These are phyloP conservation scores for Nymphalis polychloros DNA, from an alignment of 2,888 invertebrate species.

Conservation along the genomic window DNA sequence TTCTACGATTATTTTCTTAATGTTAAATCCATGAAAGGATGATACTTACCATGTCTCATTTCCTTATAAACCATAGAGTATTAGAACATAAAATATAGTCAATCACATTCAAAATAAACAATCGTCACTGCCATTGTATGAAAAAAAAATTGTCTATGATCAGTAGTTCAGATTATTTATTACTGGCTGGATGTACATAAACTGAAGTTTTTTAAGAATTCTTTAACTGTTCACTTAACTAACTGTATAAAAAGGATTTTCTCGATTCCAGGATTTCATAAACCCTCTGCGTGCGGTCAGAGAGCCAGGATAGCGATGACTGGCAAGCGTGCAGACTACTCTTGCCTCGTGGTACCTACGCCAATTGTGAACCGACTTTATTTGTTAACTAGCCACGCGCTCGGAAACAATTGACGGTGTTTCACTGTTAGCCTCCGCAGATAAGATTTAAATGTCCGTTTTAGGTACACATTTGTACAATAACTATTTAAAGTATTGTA, in stretches of 20 bases:
- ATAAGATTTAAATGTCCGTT: conserved; percentile 71
- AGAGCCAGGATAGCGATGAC: conserved; percentile 72
- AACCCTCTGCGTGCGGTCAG: conserved; percentile 60
- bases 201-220: conserved; percentile 9
- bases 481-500: conserved; percentile 3
- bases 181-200: neutral
- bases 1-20: neutral
- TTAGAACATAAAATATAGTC: conserved; percentile 12
- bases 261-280: conserved; percentile 37
- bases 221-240: conserved; percentile 21
- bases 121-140: conserved; percentile 22
- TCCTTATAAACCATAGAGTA: conserved; percentile 15
- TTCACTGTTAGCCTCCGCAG: conserved; percentile 64
- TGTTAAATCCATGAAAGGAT: neutral
- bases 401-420: conserved; percentile 77
- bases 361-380: conserved; percentile 78
- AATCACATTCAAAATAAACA: conserved; percentile 31
- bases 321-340: conserved; percentile 60
- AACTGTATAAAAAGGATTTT: conserved; percentile 19
- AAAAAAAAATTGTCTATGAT: conserved; percentile 24
- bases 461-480: conserved; percentile 37
- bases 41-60: conserved; percentile 38
- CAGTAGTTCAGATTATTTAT: neutral
- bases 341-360: conserved; percentile 67
- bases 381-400: conserved; percentile 79